Evolutionary conservation across 2,797 vertebrate genomes (phyloP).

Genomic region (Acropternis orthonyx): DNA sequence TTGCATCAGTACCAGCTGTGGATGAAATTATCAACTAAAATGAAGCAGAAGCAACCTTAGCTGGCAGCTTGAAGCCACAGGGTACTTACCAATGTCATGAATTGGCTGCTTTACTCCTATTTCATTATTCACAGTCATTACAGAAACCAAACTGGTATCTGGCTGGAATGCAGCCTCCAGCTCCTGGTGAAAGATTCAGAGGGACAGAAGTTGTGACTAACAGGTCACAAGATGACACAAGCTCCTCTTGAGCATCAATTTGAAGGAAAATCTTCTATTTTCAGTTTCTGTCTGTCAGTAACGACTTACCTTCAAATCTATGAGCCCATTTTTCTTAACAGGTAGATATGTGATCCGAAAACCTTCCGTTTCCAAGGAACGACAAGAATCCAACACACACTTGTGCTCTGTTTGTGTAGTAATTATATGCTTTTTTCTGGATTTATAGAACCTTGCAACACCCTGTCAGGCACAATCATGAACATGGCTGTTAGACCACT

Average conservation of each 20-base stretch:
- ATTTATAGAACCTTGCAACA: conserved; percentile 91
- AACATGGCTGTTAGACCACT: neutral
- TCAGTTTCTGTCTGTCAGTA: neutral
- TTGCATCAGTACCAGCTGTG: neutral
- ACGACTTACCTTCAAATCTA: conserved; percentile 87
- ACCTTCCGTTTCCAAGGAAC: conserved; percentile 90
- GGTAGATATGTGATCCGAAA: conserved; percentile 92
- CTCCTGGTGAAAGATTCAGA: conserved; percentile 57
- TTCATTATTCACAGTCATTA: conserved; percentile 97
- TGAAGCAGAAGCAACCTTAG: neutral
- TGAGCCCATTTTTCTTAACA: conserved; percentile 86
- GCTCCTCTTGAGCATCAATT: neutral
- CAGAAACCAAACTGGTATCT: conserved; percentile 90
- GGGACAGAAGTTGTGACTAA: neutral
- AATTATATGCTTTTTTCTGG: conserved; percentile 91
- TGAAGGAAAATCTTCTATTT: neutral
- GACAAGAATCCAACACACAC: conserved; percentile 96
- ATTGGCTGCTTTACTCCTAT: conserved; percentile 94
- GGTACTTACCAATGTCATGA: conserved; percentile 86
- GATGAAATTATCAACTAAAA: neutral
- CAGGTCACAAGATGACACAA: neutral
- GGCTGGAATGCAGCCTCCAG: conserved; percentile 85
- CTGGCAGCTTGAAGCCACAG: neutral
- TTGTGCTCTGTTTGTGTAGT: conserved; percentile 97
- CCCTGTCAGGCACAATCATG: conserved; percentile 77